Evolutionary conservation across 2,797 vertebrate species (phyloP), one percentile per base, ranked within the genome.

Genomic region (Tokudaia muenninki): DNA sequence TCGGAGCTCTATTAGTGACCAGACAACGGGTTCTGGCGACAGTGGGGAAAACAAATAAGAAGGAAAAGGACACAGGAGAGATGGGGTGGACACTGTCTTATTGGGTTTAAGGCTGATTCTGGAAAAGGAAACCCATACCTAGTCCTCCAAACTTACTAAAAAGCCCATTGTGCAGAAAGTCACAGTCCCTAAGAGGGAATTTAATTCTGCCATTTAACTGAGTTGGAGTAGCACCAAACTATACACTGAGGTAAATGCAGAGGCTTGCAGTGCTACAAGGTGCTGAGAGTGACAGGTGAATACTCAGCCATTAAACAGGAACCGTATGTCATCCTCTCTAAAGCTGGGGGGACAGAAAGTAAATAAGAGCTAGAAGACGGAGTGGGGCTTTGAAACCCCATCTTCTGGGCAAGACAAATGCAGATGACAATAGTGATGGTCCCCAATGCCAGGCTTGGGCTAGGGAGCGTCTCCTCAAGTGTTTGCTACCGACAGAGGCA

Each of bases 1-100:
- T 0, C 29, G 24, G 2, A 9, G 29, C 22, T 57, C 17, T 10
- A 9, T 9, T 14, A 34, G 1, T 1, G 6, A 19, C 55, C 2
- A 41, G 57, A 50, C 6, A 29, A 50, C 1, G 41, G 55, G 0
- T 29, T 13, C 57, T 4, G 75, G 14, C 21, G 82, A 24, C 9
- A 2, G 8, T 12, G 63, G 26, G 9, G 82, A 34, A 26, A 72
- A 26, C 16, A 21, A n/a, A 29, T 7, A n/a, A 17, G 37, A 37
- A 12, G 52, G 34, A 59, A 37, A 13, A 3, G 1, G 34, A 21
- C 59, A 29, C 63, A 63, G 19, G 81, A 26, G 57, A 52, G 74
- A 44, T 13, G 74, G 24, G 16, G 0, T 50, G 34, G 22, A 6
- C 65, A n/a, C 1, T 4, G 6, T 37, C 34, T 55, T n/a, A 37